Percentiles rank a stretch among this genome's conserved stretches.
Evolutionary conservation across 2,888 invertebrate genomes (phyloP).

Genomic region (Amblyjoppa fuscipennis): DNA sequence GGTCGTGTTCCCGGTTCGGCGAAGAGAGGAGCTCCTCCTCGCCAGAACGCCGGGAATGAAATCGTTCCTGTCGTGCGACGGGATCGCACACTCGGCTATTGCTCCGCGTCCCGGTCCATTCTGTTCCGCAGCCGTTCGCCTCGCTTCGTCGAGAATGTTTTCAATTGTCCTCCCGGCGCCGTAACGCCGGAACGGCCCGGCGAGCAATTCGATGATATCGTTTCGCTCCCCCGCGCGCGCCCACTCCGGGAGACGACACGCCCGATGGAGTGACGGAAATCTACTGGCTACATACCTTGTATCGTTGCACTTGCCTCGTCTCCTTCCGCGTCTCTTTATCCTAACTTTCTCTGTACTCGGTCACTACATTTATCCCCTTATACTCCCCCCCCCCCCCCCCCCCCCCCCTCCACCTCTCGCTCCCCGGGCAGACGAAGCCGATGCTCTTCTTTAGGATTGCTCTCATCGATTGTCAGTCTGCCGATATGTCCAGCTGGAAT

Average conservation of each 20-base stretch:
- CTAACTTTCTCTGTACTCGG: neutral
- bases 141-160: constrained; percentile 48
- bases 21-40: neutral
- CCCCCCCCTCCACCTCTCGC: neutral
- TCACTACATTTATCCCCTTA: neutral
- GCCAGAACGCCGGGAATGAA: constrained; percentile 21
- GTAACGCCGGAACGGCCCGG: constrained; percentile 49
- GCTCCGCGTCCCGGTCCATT: constrained; percentile 20
- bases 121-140: constrained; percentile 20
- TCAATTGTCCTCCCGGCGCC: constrained; percentile 56
- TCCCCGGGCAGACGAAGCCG: neutral
- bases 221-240: constrained; percentile 34
- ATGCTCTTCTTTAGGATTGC: neutral
- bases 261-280: constrained; percentile 50
- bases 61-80: constrained; percentile 45
- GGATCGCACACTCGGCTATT: constrained; percentile 21
- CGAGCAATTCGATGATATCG: constrained; percentile 52
- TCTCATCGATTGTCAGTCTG: too few relatives aligned
- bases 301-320: neutral
- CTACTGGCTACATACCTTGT: constrained; percentile 29
- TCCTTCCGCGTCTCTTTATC: neutral
- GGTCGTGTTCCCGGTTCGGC: neutral
- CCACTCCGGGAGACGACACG: constrained; percentile 11
- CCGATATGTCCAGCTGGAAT: too few relatives aligned
- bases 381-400: too few relatives aligned